Evolutionary conservation across 2,113 vertebrate species (phyloP).

Genomic region (Mixornis gularis): DNA sequence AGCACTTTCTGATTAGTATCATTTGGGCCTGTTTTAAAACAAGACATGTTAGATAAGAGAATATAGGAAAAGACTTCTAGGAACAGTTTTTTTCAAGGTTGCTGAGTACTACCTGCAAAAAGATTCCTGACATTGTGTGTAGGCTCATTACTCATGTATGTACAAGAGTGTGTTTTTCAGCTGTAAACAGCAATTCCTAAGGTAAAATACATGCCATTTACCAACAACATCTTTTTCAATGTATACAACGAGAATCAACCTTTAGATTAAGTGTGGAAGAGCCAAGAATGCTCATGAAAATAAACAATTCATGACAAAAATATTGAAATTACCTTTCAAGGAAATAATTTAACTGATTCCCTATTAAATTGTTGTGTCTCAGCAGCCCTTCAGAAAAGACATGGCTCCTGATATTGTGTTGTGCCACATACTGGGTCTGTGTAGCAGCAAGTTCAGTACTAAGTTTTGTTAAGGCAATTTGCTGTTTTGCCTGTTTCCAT

Average conservation of each 20-base stretch:
- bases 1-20: neutral
- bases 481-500: neutral
- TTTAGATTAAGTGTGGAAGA: neutral
- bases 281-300: neutral
- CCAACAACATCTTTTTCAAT: neutral
- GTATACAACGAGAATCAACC: neutral
- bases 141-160: neutral
- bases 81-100: neutral
- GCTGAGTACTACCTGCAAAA: neutral
- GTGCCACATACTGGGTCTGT: neutral
- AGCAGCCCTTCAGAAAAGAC: neutral
- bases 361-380: neutral
- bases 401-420: neutral
- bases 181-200: neutral
- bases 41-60: neutral
- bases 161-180: neutral
- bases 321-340: neutral
- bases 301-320: neutral
- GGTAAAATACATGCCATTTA: neutral
- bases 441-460: neutral
- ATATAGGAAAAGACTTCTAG: neutral
- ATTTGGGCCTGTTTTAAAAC: neutral
- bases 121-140: accelerated
- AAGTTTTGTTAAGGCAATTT: neutral
- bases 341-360: neutral